Evolutionary conservation across 2,113 vertebrate species (phyloP).

Genomic region (Ellobius talpinus): DNA sequence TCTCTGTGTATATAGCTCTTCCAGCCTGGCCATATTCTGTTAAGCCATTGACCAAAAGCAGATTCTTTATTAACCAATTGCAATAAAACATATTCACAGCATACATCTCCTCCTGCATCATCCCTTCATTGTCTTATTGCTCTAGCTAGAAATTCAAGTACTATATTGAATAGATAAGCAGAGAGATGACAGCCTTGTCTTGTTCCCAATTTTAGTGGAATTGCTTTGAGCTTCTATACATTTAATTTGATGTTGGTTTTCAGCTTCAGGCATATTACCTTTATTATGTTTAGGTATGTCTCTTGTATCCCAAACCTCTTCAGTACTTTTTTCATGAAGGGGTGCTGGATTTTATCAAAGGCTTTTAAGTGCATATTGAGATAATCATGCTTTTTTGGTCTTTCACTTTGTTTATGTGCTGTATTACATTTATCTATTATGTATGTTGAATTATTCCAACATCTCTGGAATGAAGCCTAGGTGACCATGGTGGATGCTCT

Average conservation of each 20-base stretch:
- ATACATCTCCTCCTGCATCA: no score
- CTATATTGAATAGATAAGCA: rapidly evolving
- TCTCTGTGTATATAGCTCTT: no score
- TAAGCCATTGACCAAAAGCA: no score
- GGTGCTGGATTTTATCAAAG: not conserved
- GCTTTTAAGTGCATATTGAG: not conserved
- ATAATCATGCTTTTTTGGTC: not conserved
- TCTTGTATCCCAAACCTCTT: not conserved
- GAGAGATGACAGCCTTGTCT: not conserved
- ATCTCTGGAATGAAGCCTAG: not conserved
- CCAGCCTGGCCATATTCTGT: no score
- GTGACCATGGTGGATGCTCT: not conserved
- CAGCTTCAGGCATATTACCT: not conserved
- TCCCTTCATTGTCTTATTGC: not conserved
- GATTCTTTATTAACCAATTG: no score
- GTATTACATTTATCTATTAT: not conserved
- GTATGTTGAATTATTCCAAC: not conserved
- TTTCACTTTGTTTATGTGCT: not conserved
- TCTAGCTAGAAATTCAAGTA: not conserved
- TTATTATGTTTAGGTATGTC: not conserved
- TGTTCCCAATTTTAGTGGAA: not conserved
- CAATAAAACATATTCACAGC: no score
- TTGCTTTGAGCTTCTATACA: not conserved
- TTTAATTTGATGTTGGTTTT: not conserved
- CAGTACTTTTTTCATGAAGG: not conserved